phyloP scores from a whole-genome alignment of 2,113 vertebrate species.

The Nothoprocta perdicaria region DNA sequence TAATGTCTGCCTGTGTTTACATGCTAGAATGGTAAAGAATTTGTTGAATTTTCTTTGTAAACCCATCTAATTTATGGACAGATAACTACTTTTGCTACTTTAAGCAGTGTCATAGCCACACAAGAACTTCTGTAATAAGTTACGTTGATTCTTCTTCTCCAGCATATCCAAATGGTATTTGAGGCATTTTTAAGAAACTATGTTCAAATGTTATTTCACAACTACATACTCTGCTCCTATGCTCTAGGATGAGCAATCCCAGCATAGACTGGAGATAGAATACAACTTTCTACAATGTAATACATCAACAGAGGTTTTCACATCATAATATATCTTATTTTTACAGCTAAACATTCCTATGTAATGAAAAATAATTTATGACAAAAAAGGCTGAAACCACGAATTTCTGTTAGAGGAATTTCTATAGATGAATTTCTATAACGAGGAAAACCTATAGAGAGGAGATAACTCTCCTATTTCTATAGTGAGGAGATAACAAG shows the following conservation, averaged over 20 bases:
- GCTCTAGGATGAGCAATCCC: background rate
- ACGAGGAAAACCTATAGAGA: background rate
- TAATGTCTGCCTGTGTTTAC: background rate
- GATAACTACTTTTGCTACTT: background rate
- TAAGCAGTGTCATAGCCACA: background rate
- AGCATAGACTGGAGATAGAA: background rate
- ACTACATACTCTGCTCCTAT: background rate
- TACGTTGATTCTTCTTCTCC: background rate
- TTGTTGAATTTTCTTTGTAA: background rate
- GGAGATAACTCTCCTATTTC: too few species aligned
- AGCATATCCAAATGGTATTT: background rate
- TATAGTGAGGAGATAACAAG: background rate
- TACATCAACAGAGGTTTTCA: background rate
- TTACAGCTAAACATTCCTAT: background rate
- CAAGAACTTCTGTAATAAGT: background rate
- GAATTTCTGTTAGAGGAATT: background rate
- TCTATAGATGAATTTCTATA: background rate
- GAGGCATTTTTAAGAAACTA: too few species aligned
- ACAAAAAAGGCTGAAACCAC: background rate
- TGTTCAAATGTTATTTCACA: background rate
- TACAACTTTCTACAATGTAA: background rate
- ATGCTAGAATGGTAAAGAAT: background rate
- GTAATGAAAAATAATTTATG: background rate
- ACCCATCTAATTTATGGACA: background rate
- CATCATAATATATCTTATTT: background rate